phyloP scores from a whole-genome alignment of 2,113 vertebrate species.

The Hylia prasina region DNA sequence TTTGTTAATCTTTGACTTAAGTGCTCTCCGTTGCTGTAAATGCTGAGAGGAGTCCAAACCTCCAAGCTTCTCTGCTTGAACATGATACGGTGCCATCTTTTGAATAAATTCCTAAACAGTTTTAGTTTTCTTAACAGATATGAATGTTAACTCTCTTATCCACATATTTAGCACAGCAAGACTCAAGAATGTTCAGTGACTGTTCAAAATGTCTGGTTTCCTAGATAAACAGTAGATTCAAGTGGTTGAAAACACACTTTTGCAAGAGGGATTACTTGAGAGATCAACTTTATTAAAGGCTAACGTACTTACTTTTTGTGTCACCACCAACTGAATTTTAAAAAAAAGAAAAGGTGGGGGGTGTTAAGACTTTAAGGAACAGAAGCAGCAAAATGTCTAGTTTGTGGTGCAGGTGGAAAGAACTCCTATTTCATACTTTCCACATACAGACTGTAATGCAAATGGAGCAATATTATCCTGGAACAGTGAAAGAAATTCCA shows the following conservation, averaged over 20 bases:
- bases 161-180: not conserved
- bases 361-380: not conserved
- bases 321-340: not conserved
- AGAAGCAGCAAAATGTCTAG: not conserved
- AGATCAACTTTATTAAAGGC: not conserved
- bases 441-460: not conserved
- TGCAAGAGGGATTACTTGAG: not conserved
- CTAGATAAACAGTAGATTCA: not conserved
- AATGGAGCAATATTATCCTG: not conserved
- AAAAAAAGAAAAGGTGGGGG: not conserved
- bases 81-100: not conserved
- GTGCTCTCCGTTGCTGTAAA: not conserved
- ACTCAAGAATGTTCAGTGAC: not conserved
- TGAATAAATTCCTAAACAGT: not conserved
- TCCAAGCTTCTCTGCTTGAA: not conserved
- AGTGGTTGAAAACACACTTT: not conserved
- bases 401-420: constrained; percentile 7
- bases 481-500: constrained; percentile 28
- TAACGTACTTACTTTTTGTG: not conserved
- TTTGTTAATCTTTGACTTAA: not conserved
- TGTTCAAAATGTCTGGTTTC: not conserved
- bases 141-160: not conserved
- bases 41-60: not conserved
- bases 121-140: not conserved
- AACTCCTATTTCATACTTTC: constrained; percentile 15